Evolutionary conservation across 2,797 vertebrate species (phyloP), one percentile per base, ranked within the genome.

Genomic region (Odontamblyopus rebecca): DNA sequence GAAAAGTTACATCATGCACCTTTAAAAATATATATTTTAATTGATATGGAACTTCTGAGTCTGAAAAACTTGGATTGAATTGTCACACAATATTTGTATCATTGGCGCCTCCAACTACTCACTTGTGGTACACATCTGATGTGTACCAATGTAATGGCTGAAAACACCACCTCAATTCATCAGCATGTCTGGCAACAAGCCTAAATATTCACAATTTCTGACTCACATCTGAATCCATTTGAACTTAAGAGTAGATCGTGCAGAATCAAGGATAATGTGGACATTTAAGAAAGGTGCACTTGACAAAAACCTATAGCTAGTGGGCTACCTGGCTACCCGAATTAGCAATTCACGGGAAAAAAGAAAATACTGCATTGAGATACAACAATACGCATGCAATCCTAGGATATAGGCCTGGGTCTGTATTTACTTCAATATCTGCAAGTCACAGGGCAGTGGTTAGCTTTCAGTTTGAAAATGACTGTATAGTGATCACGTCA

Each of bases 391-490:
- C 61, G 63, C 51, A 72, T 38, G 63, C 44, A 30, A 76, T 76
- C 67, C 48, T 53, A 8, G 26, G 71, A 72, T 61, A 50, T 64
- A 18, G 13, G 29, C 59, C 53, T 16, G 66, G 71, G 54, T 71
- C 67, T 63, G 72, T 63, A 54, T 73, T 81, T 68, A 30, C 68
- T 70, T 16, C 23, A 62, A 67, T 67, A 75, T 71, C 68, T 77
- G 12, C 75, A 60, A 6, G 30, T 80, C 9, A 38, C 63, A 74
- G 80, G 92, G 92, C 92, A 93, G 93, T 93, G 90, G 62, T 79
- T 54, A 77, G 91, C 92, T 92, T 86, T 78, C 18, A 12, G 62
- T 65, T 48, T 12, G 61, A 63, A 57, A 66, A 56, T 26, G 41
- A 57, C 8, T 38, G 35, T 35, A 38, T 0, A 26, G 2, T 63